Conservation (phyloP, 2,797 vertebrate species). For the Sebastes oblongus region DNA sequence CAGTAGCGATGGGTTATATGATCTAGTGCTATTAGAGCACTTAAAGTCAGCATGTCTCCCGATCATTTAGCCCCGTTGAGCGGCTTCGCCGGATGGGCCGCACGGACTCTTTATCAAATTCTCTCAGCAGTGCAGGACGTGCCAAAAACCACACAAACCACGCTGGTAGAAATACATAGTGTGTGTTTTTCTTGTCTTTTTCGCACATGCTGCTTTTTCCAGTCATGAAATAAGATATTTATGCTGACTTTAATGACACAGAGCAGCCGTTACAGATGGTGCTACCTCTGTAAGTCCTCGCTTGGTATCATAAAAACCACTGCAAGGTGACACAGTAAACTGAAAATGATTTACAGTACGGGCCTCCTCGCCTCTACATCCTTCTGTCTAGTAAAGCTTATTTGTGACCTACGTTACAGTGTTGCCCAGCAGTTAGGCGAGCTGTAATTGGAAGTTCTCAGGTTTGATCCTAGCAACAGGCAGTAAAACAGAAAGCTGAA, state of each 20-base stretch:
- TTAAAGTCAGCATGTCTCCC: conserved; percentile 64
- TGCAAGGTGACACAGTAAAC: conserved; percentile 17
- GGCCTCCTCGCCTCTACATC: not conserved
- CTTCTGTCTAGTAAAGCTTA: not conserved
- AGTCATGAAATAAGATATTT: conserved; percentile 31
- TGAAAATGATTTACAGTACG: conserved; percentile 8
- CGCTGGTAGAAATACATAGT: conserved; percentile 4
- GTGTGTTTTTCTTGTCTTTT: conserved; percentile 23
- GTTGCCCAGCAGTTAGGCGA: not conserved
- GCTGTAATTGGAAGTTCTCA: not conserved
- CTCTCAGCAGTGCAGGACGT: conserved; percentile 38
- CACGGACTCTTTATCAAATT: conserved; percentile 48
- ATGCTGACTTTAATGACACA: conserved; percentile 12
- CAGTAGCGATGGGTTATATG: conserved; percentile 60
- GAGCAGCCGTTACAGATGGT: conserved; percentile 12
- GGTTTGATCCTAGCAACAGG: conserved; percentile 4
- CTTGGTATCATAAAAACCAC: conserved; percentile 31
- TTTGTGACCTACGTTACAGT: not conserved
- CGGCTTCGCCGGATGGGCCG: conserved; percentile 36
- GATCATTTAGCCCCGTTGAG: conserved; percentile 62
- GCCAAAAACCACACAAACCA: conserved; percentile 40
- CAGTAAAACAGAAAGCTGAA: not conserved
- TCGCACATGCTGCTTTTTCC: conserved; percentile 19
- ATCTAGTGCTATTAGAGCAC: conserved; percentile 70
- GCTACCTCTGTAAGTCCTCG: not conserved